Evolutionary conservation across 2,888 invertebrate species (phyloP).

Genomic region (Tiphia femorata): DNA sequence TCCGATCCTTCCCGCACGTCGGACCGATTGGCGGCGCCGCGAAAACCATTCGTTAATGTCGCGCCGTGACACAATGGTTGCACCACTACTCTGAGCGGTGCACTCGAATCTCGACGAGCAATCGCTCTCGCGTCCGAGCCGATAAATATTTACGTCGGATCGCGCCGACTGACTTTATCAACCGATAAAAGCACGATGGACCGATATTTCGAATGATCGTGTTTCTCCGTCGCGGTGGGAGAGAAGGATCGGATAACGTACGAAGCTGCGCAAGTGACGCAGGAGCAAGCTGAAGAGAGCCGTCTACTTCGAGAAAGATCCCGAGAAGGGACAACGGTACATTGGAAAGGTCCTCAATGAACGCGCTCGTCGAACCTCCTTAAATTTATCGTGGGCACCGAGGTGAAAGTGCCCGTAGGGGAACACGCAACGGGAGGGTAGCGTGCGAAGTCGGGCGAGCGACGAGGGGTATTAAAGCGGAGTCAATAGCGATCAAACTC

Average conservation of each 20-base stretch:
- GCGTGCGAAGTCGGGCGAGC: conserved; percentile 1
- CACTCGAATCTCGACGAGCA: conserved; percentile 9
- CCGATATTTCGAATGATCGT: too few species aligned
- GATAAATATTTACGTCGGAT: conserved; percentile 58
- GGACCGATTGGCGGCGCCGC: conserved; percentile 31
- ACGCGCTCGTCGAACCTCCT: not conserved
- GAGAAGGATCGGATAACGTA: too few species aligned
- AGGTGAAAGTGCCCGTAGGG: too few species aligned
- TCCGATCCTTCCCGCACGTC: conserved; percentile 21
- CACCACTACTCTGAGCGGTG: conserved; percentile 16
- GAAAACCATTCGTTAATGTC: conserved; percentile 60
- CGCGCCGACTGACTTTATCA: conserved; percentile 4
- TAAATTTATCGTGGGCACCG: too few species aligned
- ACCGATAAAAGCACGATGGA: not conserved
- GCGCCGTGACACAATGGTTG: conserved; percentile 52
- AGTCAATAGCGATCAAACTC: conserved; percentile 31
- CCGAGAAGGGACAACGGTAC: too few species aligned
- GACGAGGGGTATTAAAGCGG: conserved; percentile 31
- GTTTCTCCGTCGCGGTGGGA: too few species aligned
- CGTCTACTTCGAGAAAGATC: too few species aligned
- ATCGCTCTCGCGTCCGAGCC: conserved; percentile 15
- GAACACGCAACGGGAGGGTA: not conserved
- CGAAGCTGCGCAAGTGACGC: too few species aligned
- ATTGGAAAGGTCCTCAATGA: too few species aligned
- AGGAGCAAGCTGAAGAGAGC: too few species aligned